Conservation (phyloP, 2,113 vertebrate genomes). For the Amia ocellicauda region DNA sequence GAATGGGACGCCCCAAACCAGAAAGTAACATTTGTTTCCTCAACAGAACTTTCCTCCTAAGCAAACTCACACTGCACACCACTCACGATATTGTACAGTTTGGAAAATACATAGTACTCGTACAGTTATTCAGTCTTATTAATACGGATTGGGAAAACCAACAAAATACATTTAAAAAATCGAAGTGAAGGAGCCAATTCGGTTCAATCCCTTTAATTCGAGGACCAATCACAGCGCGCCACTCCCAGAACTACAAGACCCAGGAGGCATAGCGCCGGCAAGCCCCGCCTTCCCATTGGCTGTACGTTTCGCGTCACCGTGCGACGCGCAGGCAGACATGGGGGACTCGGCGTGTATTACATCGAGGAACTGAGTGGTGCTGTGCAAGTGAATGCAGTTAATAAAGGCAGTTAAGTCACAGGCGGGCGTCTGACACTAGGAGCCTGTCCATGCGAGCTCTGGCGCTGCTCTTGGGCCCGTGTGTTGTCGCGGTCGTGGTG, state of each 20-base stretch:
- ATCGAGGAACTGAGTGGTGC: constrained; percentile 31
- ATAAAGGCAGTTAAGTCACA: constrained; percentile 34
- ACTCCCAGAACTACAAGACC: constrained; percentile 55
- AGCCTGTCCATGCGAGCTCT: constrained; percentile 84
- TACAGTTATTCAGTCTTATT: too few species aligned
- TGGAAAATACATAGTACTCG: too few species aligned
- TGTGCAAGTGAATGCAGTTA: constrained; percentile 37
- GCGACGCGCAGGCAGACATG: constrained; percentile 45
- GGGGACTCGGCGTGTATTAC: constrained; percentile 41
- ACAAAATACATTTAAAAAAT: too few species aligned
- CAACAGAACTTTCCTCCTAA: too few species aligned
- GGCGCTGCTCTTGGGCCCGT: constrained; percentile 76
- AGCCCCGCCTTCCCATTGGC: constrained; percentile 51
- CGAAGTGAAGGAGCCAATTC: too few species aligned
- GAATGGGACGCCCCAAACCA: too few species aligned
- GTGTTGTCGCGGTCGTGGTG: constrained; percentile 81
- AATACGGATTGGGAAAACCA: too few species aligned
- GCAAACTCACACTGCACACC: too few species aligned
- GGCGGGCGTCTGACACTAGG: constrained; percentile 45
- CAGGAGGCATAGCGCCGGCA: constrained; percentile 37
- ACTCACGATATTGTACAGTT: too few species aligned
- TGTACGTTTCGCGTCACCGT: constrained; percentile 14
- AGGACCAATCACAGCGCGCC: too few species aligned
- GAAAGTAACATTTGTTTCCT: too few species aligned
- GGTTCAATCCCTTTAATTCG: too few species aligned